Evolutionary conservation across 2,113 vertebrate species (phyloP).

Genomic region (Vidua macroura): DNA sequence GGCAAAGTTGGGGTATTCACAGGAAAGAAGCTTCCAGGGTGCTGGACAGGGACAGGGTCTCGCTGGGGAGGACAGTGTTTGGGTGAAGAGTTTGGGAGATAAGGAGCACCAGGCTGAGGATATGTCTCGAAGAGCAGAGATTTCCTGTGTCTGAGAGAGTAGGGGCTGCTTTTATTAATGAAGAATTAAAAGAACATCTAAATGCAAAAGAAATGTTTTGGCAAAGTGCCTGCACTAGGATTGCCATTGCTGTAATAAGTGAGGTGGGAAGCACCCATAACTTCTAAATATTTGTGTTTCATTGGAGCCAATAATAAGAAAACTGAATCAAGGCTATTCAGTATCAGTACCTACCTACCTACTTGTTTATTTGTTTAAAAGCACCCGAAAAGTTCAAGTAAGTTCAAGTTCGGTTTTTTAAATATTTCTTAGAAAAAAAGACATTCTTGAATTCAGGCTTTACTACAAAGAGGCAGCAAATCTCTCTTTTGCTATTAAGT

Average conservation of each 20-base stretch:
- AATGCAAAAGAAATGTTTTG: background rate
- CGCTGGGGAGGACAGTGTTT: rapidly evolving
- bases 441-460: background rate
- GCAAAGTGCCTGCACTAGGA: background rate
- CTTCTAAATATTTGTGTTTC: background rate
- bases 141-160: background rate
- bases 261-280: background rate
- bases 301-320: background rate
- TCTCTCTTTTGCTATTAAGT: background rate
- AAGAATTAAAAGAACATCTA: background rate
- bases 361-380: background rate
- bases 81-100: background rate
- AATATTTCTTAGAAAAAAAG: background rate
- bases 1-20: background rate
- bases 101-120: background rate
- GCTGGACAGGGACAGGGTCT: background rate
- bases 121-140: background rate
- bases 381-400: background rate
- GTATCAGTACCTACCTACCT: background rate
- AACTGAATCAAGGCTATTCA: background rate
- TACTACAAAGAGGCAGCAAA: background rate
- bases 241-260: background rate
- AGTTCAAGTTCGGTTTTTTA: background rate
- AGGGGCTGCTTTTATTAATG: background rate
- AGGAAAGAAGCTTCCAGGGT: background rate